These are phyloP conservation scores for Campoletis sonorensis DNA, from an alignment of 1,140 invertebrate genomes.

Conservation along the genomic window DNA sequence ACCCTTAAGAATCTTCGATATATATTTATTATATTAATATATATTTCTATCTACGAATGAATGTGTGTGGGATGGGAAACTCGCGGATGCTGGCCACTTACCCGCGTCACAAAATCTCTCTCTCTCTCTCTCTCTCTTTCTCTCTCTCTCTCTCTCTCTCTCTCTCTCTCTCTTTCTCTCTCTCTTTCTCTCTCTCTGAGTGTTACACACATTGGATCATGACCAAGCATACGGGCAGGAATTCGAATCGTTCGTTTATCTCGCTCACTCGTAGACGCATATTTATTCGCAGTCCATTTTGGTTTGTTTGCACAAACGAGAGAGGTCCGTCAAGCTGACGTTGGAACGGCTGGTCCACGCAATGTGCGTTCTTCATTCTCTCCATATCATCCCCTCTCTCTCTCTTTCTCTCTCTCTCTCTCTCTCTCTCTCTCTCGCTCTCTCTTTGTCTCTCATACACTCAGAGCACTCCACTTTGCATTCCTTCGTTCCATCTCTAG, in stretches of 20 bases:
- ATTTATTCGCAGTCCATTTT: conserved; percentile 77
- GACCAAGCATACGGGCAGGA: conserved; percentile 74
- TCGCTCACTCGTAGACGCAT: conserved; percentile 69
- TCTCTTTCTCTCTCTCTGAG: no score
- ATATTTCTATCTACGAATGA: background rate
- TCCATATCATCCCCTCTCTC: conserved; percentile 38
- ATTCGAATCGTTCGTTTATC: conserved; percentile 58
- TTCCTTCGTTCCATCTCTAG: conserved; percentile 59
- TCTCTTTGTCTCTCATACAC: conserved; percentile 6
- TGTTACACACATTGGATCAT: conserved; percentile 70
- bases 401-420: conserved; percentile 26
- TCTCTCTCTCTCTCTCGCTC: conserved; percentile 36
- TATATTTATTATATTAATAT: background rate
- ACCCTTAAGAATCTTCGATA: background rate
- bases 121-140: no score
- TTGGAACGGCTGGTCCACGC: conserved; percentile 60
- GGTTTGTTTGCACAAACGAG: conserved; percentile 74
- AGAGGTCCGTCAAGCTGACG: conserved; percentile 69
- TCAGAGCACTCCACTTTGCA: conserved; percentile 66
- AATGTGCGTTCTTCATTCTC: conserved; percentile 39
- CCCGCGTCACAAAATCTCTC: conserved; percentile 46
- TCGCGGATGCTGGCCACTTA: conserved; percentile 29
- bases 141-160: no score
- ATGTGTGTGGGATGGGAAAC: conserved; percentile 26
- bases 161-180: no score